A percentile compares a stretch with the other conserved stretches of the same genome.
These are phyloP conservation scores for Anguilla rostrata DNA, from an alignment of 2,113 vertebrate genomes.

Conservation along the genomic window DNA sequence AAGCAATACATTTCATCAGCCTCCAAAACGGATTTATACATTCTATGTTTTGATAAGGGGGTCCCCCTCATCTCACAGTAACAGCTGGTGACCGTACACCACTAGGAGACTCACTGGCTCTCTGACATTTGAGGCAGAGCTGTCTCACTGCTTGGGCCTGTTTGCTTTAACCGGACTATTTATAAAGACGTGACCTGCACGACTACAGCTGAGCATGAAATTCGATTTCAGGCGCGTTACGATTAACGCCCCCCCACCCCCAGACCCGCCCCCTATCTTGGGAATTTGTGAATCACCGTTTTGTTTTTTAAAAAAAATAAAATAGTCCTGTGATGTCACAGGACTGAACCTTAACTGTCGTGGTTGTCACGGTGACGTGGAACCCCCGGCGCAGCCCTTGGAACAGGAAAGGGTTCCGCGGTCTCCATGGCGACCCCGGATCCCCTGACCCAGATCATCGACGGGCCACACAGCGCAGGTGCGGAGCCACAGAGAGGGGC, in stretches of 20 bases:
- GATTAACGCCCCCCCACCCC: not conserved
- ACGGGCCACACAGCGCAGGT: too few species aligned
- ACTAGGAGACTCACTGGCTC: not conserved
- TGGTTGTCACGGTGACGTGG: not conserved
- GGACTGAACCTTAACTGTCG: not conserved
- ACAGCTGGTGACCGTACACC: not conserved
- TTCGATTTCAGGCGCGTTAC: not conserved
- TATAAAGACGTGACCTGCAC: not conserved
- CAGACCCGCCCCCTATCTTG: not conserved
- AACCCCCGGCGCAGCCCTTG: not conserved
- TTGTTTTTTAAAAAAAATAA: not conserved
- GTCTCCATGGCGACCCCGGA: not conserved
- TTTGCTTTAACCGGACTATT: not conserved
- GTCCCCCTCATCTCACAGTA: not conserved
- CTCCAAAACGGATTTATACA: too few species aligned
- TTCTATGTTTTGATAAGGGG: not conserved
- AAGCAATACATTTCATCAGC: too few species aligned
- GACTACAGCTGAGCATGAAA: not conserved
- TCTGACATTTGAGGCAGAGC: not conserved
- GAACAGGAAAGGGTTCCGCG: not conserved
- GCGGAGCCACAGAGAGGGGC: too few species aligned
- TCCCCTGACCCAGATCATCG: too few species aligned
- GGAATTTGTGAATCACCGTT: not conserved
- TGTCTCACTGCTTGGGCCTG: not conserved
- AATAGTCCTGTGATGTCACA: not conserved